These are phyloP conservation scores for Parnassius mnemosyne DNA, from an alignment of 2,888 invertebrate species.

Conservation along the genomic window DNA sequence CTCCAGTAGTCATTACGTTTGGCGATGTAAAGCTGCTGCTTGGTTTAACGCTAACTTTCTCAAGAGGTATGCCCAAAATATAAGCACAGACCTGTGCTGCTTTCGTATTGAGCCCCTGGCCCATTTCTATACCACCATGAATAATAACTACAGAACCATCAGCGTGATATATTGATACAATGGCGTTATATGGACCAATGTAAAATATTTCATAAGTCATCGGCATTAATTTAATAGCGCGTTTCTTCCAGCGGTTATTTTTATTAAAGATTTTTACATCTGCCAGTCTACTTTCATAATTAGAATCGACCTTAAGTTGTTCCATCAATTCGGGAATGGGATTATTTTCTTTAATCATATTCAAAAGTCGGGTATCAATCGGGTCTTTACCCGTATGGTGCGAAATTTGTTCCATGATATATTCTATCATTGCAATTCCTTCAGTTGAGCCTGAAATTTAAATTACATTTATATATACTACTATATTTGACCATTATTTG, in stretches of 20 bases:
- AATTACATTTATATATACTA: no score
- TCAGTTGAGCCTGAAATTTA: conserved; percentile 78
- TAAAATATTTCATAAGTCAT: conserved; percentile 83
- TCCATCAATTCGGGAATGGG: conserved; percentile 74
- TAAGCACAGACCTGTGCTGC: conserved; percentile 88
- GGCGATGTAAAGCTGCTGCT: conserved; percentile 81
- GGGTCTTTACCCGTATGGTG: conserved; percentile 78
- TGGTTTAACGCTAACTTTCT: conserved; percentile 83
- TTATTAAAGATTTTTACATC: conserved; percentile 77
- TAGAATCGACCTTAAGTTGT: conserved; percentile 72
- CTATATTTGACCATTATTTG: no score
- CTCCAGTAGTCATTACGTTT: conserved; percentile 83
- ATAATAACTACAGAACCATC: conserved; percentile 85
- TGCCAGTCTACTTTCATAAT: conserved; percentile 70
- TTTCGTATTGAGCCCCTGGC: conserved; percentile 92
- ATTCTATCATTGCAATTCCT: conserved; percentile 82
- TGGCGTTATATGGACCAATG: conserved; percentile 77
- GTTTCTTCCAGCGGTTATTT: conserved; percentile 88
- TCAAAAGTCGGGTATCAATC: conserved; percentile 75
- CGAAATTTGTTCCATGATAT: conserved; percentile 85
- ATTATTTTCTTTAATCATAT: conserved; percentile 72
- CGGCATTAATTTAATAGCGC: conserved; percentile 83
- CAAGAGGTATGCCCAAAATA: conserved; percentile 83
- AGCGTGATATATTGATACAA: conserved; percentile 85
- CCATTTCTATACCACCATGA: conserved; percentile 87